phyloP scores from a whole-genome alignment of 1,140 invertebrate genomes.

The Drosophila bifasciata region DNA sequence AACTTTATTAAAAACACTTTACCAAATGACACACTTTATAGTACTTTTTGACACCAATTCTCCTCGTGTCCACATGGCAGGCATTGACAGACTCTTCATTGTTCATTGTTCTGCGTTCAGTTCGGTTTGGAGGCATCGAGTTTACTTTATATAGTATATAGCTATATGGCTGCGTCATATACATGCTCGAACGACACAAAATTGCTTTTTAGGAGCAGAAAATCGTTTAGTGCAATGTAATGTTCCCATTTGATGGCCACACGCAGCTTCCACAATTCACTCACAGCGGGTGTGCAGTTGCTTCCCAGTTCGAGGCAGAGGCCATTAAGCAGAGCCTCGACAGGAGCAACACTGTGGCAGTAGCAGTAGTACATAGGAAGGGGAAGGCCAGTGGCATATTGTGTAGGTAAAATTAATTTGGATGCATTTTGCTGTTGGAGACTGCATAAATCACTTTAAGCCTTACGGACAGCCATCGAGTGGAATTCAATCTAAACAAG shows the following conservation, averaged over 20 bases:
- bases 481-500: constrained; percentile 32
- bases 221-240: constrained; percentile 46
- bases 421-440: constrained; percentile 19
- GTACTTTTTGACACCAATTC: constrained; percentile 29
- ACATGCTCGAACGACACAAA: constrained; percentile 25
- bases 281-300: constrained; percentile 37
- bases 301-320: not conserved
- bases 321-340: constrained; percentile 25
- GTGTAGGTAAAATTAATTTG: constrained; percentile 24
- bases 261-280: constrained; percentile 41
- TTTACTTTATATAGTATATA: no score
- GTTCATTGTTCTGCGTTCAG: constrained; percentile 5
- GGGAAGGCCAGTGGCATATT: constrained; percentile 6
- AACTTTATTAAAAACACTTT: constrained; percentile 62
- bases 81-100: constrained; percentile 4
- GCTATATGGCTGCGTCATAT: constrained; percentile 19
- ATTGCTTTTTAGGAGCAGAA: constrained; percentile 46
- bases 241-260: constrained; percentile 37
- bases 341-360: not conserved
- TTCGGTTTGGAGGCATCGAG: constrained; percentile 7
- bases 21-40: constrained; percentile 50
- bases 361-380: no score
- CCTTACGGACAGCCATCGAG: constrained; percentile 10
- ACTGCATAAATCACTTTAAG: constrained; percentile 42
- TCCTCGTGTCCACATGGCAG: not conserved